phyloP scores from a whole-genome alignment of 2,888 invertebrate species.

The Acanthopleura granulata region DNA sequence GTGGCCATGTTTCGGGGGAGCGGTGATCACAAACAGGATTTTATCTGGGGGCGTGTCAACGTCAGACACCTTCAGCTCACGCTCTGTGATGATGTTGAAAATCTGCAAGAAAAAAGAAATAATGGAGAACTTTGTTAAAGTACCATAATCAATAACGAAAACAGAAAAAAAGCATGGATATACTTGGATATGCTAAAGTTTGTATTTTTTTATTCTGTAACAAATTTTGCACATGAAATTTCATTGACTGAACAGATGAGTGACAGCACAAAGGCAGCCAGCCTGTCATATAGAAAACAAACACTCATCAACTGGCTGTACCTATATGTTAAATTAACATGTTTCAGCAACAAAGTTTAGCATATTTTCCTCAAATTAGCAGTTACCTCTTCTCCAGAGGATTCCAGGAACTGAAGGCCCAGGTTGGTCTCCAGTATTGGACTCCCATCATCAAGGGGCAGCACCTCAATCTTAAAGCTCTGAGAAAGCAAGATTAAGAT shows the following conservation, averaged over 20 bases:
- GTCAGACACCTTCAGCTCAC: conserved; percentile 53
- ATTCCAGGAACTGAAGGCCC: conserved; percentile 58
- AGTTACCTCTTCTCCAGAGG: conserved; percentile 41
- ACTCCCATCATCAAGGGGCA: conserved; percentile 62
- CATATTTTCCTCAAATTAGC: background rate
- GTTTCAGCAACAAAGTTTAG: too few relatives aligned
- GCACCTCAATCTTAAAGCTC: conserved; percentile 58
- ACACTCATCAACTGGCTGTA: too few relatives aligned
- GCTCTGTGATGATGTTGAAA: conserved; percentile 51
- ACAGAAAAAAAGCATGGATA: too few relatives aligned
- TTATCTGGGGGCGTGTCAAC: conserved; percentile 50
- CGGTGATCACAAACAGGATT: conserved; percentile 53
- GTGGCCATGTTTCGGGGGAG: conserved; percentile 52
- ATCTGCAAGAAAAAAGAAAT: conserved; percentile 31
- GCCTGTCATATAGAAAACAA: too few relatives aligned
- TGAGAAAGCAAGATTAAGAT: conserved; percentile 28
- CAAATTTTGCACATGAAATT: too few relatives aligned
- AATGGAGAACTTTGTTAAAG: too few relatives aligned
- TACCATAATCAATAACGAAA: too few relatives aligned
- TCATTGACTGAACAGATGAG: too few relatives aligned
- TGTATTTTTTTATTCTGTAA: too few relatives aligned
- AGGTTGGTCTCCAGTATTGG: conserved; percentile 60
- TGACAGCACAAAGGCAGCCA: too few relatives aligned
- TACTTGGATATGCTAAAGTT: too few relatives aligned
- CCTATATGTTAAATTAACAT: too few relatives aligned